phyloP scores from a whole-genome alignment of 2,797 vertebrate genomes.

The Poecilia velifera region DNA sequence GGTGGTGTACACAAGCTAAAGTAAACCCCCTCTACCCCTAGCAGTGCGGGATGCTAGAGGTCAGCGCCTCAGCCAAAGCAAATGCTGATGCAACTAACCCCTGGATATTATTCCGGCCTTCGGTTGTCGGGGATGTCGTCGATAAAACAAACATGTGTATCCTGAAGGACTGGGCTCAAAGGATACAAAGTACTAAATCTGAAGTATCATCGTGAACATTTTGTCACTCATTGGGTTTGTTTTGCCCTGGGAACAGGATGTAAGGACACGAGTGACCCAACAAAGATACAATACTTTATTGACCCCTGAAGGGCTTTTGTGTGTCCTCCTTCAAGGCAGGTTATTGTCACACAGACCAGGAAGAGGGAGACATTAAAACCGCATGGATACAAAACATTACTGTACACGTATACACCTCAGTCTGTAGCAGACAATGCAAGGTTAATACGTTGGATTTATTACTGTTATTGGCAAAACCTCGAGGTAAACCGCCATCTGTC shows the following conservation, averaged over 20 bases:
- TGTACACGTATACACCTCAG: neutral
- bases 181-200: conserved; percentile 13
- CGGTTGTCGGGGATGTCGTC: conserved; percentile 22
- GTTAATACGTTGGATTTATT: conserved; percentile 13
- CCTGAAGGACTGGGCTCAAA: conserved; percentile 37
- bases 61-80: conserved; percentile 26
- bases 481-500: neutral
- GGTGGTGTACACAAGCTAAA: neutral
- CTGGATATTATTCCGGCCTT: conserved; percentile 30
- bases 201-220: conserved; percentile 21
- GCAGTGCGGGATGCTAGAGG: conserved; percentile 22
- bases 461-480: conserved; percentile 3
- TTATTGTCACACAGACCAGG: conserved; percentile 17
- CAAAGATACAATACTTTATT: conserved; percentile 31
- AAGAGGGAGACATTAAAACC: conserved; percentile 7
- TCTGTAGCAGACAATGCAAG: conserved; percentile 16
- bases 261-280: conserved; percentile 25
- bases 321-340: conserved; percentile 12
- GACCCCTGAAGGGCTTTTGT: conserved; percentile 17
- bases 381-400: neutral
- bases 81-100: conserved; percentile 27
- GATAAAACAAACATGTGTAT: conserved; percentile 40
- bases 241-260: conserved; percentile 37
- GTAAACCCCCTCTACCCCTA: neutral
- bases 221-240: conserved; percentile 23